Conservation (phyloP, 2,888 invertebrate genomes). For the Xylota sylvarum region DNA sequence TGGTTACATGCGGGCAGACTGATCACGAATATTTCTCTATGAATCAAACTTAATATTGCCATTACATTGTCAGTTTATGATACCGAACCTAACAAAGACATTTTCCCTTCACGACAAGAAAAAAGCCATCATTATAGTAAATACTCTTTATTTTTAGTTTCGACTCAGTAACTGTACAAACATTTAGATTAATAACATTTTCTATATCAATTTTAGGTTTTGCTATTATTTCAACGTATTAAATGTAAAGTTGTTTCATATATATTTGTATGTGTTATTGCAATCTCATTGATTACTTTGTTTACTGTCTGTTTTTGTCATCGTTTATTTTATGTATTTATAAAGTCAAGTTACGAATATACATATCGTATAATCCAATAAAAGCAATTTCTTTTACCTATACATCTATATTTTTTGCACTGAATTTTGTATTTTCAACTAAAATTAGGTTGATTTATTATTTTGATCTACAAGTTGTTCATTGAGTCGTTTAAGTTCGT, state of each 20-base stretch:
- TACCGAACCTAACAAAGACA: too few relatives aligned
- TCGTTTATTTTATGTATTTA: constrained; percentile 1
- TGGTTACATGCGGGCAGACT: too few relatives aligned
- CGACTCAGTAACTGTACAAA: constrained; percentile 68
- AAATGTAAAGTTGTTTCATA: constrained; percentile 42
- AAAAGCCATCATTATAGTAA: constrained; percentile 31
- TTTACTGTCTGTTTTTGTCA: constrained; percentile 25
- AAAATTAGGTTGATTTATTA: constrained; percentile 17
- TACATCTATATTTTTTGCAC: neutral
- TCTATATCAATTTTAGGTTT: constrained; percentile 46
- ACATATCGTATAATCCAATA: neutral
- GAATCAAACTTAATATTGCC: too few relatives aligned
- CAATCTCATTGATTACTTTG: constrained; percentile 17
- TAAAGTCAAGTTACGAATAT: constrained; percentile 11
- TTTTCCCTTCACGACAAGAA: too few relatives aligned
- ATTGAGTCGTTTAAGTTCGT: neutral
- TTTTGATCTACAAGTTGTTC: neutral
- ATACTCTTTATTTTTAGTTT: constrained; percentile 60
- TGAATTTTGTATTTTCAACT: neutral
- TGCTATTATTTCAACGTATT: constrained; percentile 15
- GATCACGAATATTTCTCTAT: too few relatives aligned
- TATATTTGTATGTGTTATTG: constrained; percentile 12
- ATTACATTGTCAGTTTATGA: too few relatives aligned
- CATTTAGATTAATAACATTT: constrained; percentile 69
- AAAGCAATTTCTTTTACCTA: neutral